Evolutionary conservation across 1,140 invertebrate species (phyloP), one percentile per base, ranked within the genome.

Genomic region (Drosophila chauvacae): DNA sequence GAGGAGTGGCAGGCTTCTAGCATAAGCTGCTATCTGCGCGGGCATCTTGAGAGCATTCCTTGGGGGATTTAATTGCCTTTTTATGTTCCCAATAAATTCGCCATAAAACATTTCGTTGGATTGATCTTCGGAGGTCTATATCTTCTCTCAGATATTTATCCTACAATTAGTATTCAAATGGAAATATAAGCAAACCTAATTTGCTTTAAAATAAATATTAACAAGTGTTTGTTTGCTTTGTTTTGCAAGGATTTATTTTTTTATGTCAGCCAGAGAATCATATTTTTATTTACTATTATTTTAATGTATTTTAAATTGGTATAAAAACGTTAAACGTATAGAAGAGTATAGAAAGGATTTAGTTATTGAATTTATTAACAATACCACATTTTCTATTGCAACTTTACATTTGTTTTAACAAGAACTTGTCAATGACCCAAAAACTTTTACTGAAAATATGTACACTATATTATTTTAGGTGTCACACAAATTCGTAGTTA

Each of bases 41-140:
- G 10, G 20, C 55, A 61, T 61, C 59, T 61, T 37, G 59, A 50
- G 14, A 41, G 51, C 18, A 63, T 59, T 63, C 18, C 53, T 42
- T 14, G 13, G 41, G 16, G 35, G 37, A 42, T 59, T 65, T 70
- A 47, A 56, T 55, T 68, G 64, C 50, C 39, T 55, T 70, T 70
- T 70, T 68, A 68, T 68, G 62, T 56, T 55, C 18, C 18, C 66
- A 55, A 68, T 70, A 70, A 70, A 68, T 70, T 68, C 7, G 47
- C 18, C 41, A 68, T 68, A 63, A 50, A 68, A 64, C 10, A 69
- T 69, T 65, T 51, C 20, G 16, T 23, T 53, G 35, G 61, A 35
- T 53, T 66, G 20, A 70, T 65, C 39, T 45, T 26, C 3, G 16
- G 51, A 11, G 20, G 14, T 3, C 28, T 59, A 33, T 4, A 35